Evolutionary conservation across 2,113 vertebrate genomes (phyloP).

Genomic region (Peromyscus leucopus): DNA sequence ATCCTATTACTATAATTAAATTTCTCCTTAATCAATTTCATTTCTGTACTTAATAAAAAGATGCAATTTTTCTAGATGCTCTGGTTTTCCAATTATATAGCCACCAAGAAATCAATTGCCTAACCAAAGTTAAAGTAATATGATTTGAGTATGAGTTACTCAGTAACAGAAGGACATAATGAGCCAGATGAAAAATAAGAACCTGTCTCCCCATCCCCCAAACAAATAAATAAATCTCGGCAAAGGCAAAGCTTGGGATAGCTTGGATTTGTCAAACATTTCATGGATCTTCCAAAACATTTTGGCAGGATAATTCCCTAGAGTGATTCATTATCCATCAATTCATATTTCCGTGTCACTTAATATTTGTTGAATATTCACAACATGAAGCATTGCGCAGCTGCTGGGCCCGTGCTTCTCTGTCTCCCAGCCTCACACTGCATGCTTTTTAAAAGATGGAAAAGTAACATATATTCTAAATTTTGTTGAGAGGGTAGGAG

Average conservation of each 20-base stretch:
- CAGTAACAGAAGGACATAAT: conserved; percentile 71
- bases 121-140: conserved; percentile 81
- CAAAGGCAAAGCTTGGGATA: conserved; percentile 74
- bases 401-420: conserved; percentile 76
- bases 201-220: conserved; percentile 49
- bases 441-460: conserved; percentile 69
- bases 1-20: conserved; percentile 79
- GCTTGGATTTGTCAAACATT: conserved; percentile 83
- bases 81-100: conserved; percentile 78
- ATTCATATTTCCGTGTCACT: conserved; percentile 83
- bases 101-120: conserved; percentile 77
- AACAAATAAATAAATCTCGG: conserved; percentile 78
- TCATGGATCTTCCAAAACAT: conserved; percentile 83
- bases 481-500: conserved; percentile 38
- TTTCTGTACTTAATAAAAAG: conserved; percentile 81
- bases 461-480: conserved; percentile 70
- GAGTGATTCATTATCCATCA: conserved; percentile 83
- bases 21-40: conserved; percentile 80
- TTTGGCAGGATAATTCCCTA: conserved; percentile 83
- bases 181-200: conserved; percentile 75
- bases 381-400: conserved; percentile 78
- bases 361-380: conserved; percentile 85
- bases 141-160: conserved; percentile 77
- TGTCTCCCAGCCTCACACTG: conserved; percentile 75
- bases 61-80: conserved; percentile 74